phyloP scores from a whole-genome alignment of 2,888 invertebrate species.

The Gymnoscelis rufifasciata region DNA sequence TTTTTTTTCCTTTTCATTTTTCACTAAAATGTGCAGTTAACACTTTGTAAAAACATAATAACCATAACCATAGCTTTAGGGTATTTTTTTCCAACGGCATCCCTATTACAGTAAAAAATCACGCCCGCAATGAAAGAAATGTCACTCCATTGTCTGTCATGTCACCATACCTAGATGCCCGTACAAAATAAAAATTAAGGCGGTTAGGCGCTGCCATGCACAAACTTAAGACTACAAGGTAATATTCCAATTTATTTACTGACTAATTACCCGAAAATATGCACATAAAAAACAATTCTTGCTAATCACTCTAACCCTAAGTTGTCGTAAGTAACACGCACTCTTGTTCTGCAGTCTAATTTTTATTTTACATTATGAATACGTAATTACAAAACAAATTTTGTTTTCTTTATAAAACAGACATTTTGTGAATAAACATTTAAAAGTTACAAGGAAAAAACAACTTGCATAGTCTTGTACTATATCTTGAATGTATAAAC shows the following conservation, averaged over 20 bases:
- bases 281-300: conserved; percentile 14
- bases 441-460: background rate
- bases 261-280: background rate
- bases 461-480: background rate
- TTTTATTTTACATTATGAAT: no score
- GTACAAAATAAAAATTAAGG: conserved; percentile 65
- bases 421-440: no score
- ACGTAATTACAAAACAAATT: no score
- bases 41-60: no score
- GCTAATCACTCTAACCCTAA: conserved; percentile 66
- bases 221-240: conserved; percentile 74
- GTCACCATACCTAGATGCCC: conserved; percentile 67
- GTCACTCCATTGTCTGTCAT: conserved; percentile 53
- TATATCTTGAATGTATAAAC: background rate
- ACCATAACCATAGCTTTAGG: background rate
- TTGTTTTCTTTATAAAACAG: no score
- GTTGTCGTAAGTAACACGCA: no score
- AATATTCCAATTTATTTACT: conserved; percentile 29
- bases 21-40: no score
- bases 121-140: conserved; percentile 16
- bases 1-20: no score
- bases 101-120: conserved; percentile 15
- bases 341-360: no score
- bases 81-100: background rate
- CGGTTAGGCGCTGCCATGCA: conserved; percentile 71